These are phyloP conservation scores for Trichonephila clavata DNA, from an alignment of 1,140 invertebrate species.

Conservation along the genomic window DNA sequence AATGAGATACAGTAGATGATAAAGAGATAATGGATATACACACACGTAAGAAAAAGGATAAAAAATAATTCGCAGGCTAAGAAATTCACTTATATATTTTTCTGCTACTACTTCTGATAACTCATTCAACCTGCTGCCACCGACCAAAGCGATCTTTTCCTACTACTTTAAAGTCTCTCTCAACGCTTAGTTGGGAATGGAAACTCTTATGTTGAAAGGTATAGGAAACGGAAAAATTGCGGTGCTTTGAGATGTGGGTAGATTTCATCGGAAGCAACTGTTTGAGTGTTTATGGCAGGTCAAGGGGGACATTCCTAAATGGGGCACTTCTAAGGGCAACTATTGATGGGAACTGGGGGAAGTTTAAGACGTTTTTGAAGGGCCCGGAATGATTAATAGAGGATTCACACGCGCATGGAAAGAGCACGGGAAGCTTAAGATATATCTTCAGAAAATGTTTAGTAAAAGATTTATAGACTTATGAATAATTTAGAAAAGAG, in stretches of 20 bases:
- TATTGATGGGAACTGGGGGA: background rate
- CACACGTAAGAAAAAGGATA: no score
- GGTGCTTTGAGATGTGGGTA: background rate
- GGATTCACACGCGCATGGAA: no score
- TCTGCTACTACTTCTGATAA: background rate
- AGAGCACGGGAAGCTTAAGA: no score
- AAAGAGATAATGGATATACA: no score
- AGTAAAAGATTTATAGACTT: no score
- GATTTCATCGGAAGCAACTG: slow-evolving; percentile 1
- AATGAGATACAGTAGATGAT: no score
- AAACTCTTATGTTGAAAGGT: background rate
- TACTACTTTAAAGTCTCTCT: background rate
- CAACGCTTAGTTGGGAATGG: background rate
- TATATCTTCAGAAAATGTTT: no score
- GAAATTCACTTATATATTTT: background rate
- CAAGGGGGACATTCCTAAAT: background rate
- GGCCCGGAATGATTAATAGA: background rate
- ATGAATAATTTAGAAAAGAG: no score
- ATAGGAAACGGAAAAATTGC: background rate
- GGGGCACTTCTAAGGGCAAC: background rate
- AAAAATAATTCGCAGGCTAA: background rate
- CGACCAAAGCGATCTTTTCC: background rate
- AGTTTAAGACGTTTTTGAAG: background rate
- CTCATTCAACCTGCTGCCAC: background rate
- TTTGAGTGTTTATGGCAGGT: background rate